Evolutionary conservation across 1,140 invertebrate species (phyloP).

Genomic region (Phenacoccus solenopsis): DNA sequence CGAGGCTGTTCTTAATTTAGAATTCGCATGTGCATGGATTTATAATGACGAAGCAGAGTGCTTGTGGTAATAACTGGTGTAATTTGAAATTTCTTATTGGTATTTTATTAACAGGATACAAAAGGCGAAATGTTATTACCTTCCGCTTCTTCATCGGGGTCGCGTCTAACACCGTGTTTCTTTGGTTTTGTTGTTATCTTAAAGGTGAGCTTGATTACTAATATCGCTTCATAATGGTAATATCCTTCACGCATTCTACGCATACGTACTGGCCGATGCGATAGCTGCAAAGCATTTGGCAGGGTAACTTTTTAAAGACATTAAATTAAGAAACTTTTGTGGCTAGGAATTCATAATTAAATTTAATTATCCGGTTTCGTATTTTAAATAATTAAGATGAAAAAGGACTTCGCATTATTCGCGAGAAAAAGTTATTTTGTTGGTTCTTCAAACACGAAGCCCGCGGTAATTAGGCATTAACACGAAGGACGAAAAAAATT

Average conservation of each 20-base stretch:
- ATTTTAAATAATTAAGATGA: background rate
- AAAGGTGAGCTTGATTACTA: slow-evolving; percentile 4
- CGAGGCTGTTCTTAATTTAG: background rate
- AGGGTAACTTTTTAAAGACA: background rate
- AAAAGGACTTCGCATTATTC: background rate
- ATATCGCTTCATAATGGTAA: background rate
- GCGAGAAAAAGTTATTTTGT: background rate
- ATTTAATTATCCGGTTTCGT: background rate
- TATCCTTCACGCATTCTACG: background rate
- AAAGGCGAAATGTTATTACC: slow-evolving; percentile 8
- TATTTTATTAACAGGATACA: slow-evolving; percentile 9
- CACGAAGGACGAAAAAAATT: background rate
- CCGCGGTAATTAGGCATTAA: background rate
- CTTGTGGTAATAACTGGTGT: background rate
- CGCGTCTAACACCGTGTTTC: slow-evolving; percentile 7
- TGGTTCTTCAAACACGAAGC: background rate
- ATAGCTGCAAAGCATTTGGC: too few relatives aligned
- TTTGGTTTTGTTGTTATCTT: background rate
- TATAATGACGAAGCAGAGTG: background rate
- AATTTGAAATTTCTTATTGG: background rate
- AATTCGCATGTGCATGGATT: background rate
- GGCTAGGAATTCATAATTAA: background rate
- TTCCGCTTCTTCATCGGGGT: background rate
- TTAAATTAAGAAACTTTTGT: background rate
- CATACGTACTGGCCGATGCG: background rate